A percentile compares a stretch with the other conserved stretches of the same genome.
These are phyloP conservation scores for Atlantisia rogersi DNA, from an alignment of 2,113 vertebrate species.

Conservation along the genomic window DNA sequence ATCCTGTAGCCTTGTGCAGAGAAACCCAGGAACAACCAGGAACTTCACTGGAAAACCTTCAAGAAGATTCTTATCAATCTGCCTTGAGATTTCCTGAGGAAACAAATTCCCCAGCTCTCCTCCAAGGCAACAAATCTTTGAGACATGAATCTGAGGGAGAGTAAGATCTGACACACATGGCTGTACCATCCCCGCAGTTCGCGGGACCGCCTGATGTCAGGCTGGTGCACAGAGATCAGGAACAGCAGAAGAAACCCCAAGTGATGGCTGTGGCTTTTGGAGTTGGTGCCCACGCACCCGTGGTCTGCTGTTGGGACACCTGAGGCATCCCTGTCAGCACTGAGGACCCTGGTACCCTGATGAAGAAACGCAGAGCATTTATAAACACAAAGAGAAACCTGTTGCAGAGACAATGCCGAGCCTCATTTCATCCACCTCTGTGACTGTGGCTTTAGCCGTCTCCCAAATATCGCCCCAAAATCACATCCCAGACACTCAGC, in stretches of 20 bases:
- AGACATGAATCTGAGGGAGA: background rate
- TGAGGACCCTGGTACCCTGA: background rate
- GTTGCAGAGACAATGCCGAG: background rate
- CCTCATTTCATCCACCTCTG: background rate
- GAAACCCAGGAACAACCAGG: conserved; percentile 53
- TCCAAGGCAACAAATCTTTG: background rate
- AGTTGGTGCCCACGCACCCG: too few species aligned
- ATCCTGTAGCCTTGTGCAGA: conserved; percentile 28
- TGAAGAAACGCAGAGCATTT: background rate
- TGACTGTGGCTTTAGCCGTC: background rate
- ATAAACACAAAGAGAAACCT: background rate
- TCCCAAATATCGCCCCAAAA: background rate
- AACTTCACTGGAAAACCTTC: conserved; percentile 66
- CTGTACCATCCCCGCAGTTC: background rate
- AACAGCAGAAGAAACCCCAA: background rate
- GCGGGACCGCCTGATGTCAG: background rate
- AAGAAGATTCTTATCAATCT: conserved; percentile 40
- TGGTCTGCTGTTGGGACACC: background rate
- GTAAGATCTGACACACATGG: background rate
- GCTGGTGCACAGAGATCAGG: background rate
- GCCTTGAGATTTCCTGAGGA: conserved; percentile 71
- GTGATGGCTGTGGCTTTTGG: background rate
- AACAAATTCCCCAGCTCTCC: conserved; percentile 60
- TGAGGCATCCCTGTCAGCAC: background rate
- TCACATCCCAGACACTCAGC: background rate